A percentile compares a stretch with the other conserved stretches of the same genome.
Evolutionary conservation across 1,140 invertebrate species (phyloP).

Genomic region (Pogonus chalceus): DNA sequence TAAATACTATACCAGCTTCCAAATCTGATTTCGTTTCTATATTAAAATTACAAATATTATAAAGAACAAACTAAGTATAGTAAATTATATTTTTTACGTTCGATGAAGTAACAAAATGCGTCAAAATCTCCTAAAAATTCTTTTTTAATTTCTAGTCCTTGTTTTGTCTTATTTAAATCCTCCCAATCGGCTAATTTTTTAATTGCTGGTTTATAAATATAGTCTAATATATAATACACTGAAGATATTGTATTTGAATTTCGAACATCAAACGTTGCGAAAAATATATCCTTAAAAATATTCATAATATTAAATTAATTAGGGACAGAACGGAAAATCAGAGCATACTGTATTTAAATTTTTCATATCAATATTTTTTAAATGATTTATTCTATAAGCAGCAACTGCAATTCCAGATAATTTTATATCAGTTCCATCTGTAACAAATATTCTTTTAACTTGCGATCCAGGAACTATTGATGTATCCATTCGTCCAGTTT

Average conservation of each 20-base stretch:
- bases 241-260: conserved; percentile 34
- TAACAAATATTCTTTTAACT: conserved; percentile 39
- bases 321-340: conserved; percentile 2
- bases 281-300: conserved; percentile 29
- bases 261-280: conserved; percentile 34
- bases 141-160: conserved; percentile 34
- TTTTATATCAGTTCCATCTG: conserved; percentile 36
- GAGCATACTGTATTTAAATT: conserved; percentile 40
- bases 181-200: conserved; percentile 41
- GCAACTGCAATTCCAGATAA: conserved; percentile 43
- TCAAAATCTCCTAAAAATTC: conserved; percentile 46
- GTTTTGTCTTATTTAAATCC: conserved; percentile 38
- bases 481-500: conserved; percentile 41
- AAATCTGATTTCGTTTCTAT: conserved; percentile 50
- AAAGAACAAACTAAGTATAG: conserved; percentile 19
- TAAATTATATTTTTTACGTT: conserved; percentile 33
- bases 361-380: conserved; percentile 39
- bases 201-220: conserved; percentile 38
- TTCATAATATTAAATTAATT: conserved; percentile 1
- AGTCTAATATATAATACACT: conserved; percentile 37
- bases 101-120: conserved; percentile 42
- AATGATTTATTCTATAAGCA: conserved; percentile 40
- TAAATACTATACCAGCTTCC: conserved; percentile 43
- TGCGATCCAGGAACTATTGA: conserved; percentile 28
- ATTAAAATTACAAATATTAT: conserved; percentile 17